Conservation (phyloP, 2,797 vertebrate species). For the Zenarchopterus dispar region DNA sequence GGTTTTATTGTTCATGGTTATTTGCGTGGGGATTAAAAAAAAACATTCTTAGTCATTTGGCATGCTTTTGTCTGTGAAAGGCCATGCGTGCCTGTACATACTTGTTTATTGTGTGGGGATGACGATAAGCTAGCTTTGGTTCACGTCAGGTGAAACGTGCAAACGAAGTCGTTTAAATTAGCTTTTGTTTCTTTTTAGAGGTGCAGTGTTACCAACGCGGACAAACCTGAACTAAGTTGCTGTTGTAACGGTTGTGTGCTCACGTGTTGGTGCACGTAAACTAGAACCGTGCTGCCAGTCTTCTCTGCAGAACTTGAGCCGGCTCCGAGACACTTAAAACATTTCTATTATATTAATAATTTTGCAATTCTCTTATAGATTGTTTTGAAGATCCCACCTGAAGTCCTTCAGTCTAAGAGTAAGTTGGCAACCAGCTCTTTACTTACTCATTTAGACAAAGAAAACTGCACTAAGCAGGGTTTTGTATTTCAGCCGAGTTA, state of each 20-base stretch:
- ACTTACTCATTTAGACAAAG: no score
- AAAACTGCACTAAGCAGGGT: no score
- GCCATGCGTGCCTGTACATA: rapidly evolving
- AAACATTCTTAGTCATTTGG: not conserved
- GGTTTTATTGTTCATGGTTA: conserved; percentile 6
- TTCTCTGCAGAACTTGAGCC: no score
- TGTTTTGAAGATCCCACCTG: conserved; percentile 26
- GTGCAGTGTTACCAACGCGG: not conserved
- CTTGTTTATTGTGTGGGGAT: not conserved
- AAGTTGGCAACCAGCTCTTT: conserved; percentile 40
- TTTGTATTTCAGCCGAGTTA: no score
- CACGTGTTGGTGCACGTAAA: no score
- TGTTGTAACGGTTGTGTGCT: not conserved
- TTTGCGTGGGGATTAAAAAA: not conserved
- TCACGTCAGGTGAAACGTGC: conserved; percentile 14
- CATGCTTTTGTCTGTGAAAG: rapidly evolving
- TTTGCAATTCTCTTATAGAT: conserved; percentile 40
- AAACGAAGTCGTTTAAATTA: conserved; percentile 3
- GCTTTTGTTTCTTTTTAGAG: conserved; percentile 2
- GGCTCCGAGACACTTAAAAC: no score
- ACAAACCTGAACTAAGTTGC: not conserved
- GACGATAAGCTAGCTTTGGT: not conserved
- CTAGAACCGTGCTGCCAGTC: no score
- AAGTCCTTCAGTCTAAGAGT: conserved; percentile 47
- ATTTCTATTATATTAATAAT: not conserved